Conservation (phyloP, 2,888 invertebrate species). For the Chironomus riparius region DNA sequence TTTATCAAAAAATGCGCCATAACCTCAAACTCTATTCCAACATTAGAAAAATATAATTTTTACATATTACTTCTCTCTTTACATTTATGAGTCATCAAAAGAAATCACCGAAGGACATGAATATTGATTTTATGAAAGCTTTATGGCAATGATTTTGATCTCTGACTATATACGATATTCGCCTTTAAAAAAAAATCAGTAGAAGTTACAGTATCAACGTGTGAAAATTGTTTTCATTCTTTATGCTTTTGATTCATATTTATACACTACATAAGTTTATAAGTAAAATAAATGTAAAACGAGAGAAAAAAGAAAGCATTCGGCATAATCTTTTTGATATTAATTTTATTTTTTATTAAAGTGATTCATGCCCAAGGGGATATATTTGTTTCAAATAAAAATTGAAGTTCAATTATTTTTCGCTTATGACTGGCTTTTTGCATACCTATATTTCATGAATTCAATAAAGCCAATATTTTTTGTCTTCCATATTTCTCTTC, state of each 20-base stretch:
- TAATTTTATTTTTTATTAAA: constrained; percentile 24
- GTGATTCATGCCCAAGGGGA: constrained; percentile 5
- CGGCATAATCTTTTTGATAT: constrained; percentile 18
- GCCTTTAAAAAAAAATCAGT: background rate
- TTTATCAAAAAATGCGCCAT: too few species aligned
- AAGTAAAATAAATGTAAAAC: background rate
- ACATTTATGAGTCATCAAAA: background rate
- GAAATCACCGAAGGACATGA: constrained; percentile 6
- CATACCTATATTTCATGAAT: background rate
- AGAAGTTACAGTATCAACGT: constrained; percentile 9
- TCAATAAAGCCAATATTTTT: background rate
- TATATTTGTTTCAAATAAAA: constrained; percentile 23
- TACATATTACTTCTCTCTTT: too few species aligned
- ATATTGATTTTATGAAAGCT: constrained; percentile 25
- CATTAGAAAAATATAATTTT: too few species aligned
- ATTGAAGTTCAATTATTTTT: constrained; percentile 25
- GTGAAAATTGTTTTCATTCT: constrained; percentile 23
- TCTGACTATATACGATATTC: background rate
- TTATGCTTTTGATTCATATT: background rate
- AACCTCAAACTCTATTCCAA: too few species aligned
- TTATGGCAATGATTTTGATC: constrained; percentile 15
- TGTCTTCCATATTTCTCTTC: background rate
- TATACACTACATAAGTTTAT: background rate
- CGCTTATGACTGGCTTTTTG: background rate
- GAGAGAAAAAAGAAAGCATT: background rate